phyloP scores from a whole-genome alignment of 2,888 invertebrate species.

The Lepeophtheirus nordmannii region DNA sequence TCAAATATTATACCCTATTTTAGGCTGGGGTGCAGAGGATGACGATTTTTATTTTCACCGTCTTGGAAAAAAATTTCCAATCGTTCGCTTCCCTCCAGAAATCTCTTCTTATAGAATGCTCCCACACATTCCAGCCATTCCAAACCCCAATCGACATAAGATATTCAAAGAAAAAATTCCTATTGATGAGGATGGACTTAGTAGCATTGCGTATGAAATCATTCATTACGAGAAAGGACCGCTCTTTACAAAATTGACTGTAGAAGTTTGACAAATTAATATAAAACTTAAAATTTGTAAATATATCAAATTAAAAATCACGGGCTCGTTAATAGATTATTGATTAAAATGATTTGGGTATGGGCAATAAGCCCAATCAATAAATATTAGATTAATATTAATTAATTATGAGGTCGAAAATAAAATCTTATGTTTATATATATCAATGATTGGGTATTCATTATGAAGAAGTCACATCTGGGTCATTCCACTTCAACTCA shows the following conservation, averaged over 20 bases:
- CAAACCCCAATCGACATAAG: background rate
- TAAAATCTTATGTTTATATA: no score
- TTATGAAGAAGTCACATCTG: no score
- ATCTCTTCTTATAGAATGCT: background rate
- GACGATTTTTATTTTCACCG: conserved; percentile 14
- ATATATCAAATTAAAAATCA: no score
- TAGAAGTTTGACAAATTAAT: background rate
- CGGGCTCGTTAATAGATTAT: no score
- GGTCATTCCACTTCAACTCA: no score
- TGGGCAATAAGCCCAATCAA: background rate
- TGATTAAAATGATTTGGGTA: background rate
- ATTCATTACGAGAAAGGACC: background rate
- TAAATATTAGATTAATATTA: background rate
- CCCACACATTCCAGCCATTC: background rate
- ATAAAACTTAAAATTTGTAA: no score
- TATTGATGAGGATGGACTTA: background rate
- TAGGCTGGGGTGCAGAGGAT: conserved; percentile 22
- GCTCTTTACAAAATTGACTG: background rate
- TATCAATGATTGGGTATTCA: no score
- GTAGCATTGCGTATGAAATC: background rate
- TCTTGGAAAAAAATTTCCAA: background rate
- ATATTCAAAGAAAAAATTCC: background rate
- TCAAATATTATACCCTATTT: background rate
- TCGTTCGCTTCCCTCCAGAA: background rate
- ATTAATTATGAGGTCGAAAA: background rate